phyloP scores from a whole-genome alignment of 2,113 vertebrate genomes.

The Monopterus albus region DNA sequence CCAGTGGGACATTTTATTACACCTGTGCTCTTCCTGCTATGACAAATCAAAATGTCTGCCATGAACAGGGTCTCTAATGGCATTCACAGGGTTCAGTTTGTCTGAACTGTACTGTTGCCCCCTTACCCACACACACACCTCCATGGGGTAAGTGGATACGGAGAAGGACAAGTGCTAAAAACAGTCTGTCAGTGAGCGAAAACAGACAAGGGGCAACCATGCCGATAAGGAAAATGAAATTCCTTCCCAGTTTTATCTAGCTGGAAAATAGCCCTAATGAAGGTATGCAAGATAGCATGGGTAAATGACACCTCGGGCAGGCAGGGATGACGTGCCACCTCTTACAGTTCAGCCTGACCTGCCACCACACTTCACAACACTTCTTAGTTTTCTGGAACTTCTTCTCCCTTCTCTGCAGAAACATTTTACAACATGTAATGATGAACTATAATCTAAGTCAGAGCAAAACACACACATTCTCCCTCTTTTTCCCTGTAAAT shows the following conservation, averaged over 20 bases:
- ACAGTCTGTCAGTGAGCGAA: slow-evolving; percentile 64
- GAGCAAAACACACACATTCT: background rate
- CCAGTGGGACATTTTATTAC: background rate
- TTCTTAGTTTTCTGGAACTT: background rate
- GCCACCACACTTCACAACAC: background rate
- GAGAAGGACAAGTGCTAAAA: slow-evolving; percentile 68
- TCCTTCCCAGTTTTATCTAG: slow-evolving; percentile 60
- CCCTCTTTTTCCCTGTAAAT: background rate
- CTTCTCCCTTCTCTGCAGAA: background rate
- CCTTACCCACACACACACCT: slow-evolving; percentile 20
- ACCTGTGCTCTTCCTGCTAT: background rate
- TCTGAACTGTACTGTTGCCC: slow-evolving; percentile 3
- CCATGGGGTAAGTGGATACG: slow-evolving; percentile 20
- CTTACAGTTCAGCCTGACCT: background rate
- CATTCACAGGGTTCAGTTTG: background rate
- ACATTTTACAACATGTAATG: slow-evolving; percentile 15
- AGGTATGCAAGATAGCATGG: slow-evolving; percentile 43
- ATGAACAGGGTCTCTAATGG: background rate
- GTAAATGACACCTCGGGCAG: slow-evolving; percentile 42
- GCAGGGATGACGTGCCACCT: slow-evolving; percentile 3
- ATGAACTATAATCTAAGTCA: slow-evolving; percentile 9
- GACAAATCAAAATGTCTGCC: background rate
- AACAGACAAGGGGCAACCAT: slow-evolving; percentile 46
- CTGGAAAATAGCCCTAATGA: slow-evolving; percentile 62
- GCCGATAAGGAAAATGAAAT: slow-evolving; percentile 73